These are phyloP conservation scores for Cydia pomonella DNA, from an alignment of 1,140 invertebrate genomes.

Conservation along the genomic window DNA sequence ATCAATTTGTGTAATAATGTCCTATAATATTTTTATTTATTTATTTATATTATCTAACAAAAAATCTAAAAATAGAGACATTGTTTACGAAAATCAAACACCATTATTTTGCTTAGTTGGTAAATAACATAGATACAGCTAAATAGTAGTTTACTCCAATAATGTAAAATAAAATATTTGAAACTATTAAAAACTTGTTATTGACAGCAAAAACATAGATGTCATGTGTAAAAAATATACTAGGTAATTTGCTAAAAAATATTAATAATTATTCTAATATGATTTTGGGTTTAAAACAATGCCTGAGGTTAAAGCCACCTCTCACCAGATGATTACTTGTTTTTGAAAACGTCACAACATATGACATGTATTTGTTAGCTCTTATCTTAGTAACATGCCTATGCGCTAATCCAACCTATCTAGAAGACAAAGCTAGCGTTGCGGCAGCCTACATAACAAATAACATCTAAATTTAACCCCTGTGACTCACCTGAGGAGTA, in stretches of 20 bases:
- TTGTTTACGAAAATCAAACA: too few species aligned
- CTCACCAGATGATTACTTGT: background rate
- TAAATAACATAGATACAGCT: too few species aligned
- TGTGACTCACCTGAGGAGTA: conserved; percentile 66
- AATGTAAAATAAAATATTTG: background rate
- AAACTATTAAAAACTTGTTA: background rate
- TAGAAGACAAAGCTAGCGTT: conserved; percentile 27
- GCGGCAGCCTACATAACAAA: conserved; percentile 17
- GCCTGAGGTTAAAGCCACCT: background rate
- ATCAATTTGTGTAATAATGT: too few species aligned
- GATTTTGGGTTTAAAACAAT: background rate
- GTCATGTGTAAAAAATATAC: background rate
- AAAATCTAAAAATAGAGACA: too few species aligned
- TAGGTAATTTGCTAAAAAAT: background rate
- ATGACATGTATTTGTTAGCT: background rate
- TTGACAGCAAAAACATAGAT: background rate
- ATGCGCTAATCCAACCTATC: background rate
- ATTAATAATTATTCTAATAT: background rate
- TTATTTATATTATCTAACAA: too few species aligned
- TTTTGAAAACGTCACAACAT: background rate
- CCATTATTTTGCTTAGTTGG: too few species aligned
- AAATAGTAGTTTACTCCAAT: too few species aligned
- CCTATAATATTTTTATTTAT: too few species aligned
- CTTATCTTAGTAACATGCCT: background rate
- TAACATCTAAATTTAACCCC: conserved; percentile 24